A percentile compares a stretch with the other conserved stretches of the same genome.
Conservation (phyloP, 2,113 vertebrate species). For the Chaenocephalus aceratus region DNA sequence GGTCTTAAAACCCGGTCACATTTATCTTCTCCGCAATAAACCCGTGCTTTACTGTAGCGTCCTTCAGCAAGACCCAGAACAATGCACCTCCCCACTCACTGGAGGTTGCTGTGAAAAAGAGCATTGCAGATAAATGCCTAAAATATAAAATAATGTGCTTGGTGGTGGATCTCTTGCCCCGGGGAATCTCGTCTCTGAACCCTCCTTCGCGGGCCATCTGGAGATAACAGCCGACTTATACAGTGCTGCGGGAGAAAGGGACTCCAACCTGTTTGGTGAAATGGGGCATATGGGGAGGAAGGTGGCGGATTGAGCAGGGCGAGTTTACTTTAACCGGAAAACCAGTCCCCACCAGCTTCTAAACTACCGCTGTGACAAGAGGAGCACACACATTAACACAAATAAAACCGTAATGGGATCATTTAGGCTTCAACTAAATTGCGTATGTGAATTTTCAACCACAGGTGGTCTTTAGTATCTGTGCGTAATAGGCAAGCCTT, state of each 20-base stretch:
- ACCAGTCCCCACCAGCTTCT: conserved; percentile 14
- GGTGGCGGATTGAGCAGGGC: conserved; percentile 15
- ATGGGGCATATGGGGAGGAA: conserved; percentile 39
- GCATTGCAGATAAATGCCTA: conserved; percentile 56
- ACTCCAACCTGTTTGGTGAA: conserved; percentile 52
- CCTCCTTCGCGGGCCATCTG: conserved; percentile 70
- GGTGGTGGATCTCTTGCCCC: conserved; percentile 53
- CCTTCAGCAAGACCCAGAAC: conserved; percentile 62
- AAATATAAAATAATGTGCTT: conserved; percentile 62
- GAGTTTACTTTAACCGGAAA: conserved; percentile 18
- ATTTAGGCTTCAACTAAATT: conserved; percentile 12
- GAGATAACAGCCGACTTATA: conserved; percentile 45
- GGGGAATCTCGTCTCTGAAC: conserved; percentile 54
- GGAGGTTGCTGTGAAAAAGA: conserved; percentile 45
- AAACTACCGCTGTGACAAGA: neutral
- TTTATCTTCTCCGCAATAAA: conserved; percentile 7
- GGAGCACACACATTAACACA: neutral
- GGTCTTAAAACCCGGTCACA: conserved; percentile 50
- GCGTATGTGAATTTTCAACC: conserved; percentile 1
- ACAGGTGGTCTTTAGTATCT: conserved; percentile 12
- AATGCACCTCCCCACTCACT: conserved; percentile 39
- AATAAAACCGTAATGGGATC: neutral
- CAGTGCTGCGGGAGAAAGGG: conserved; percentile 29
- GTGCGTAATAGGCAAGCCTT: neutral
- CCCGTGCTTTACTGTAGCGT: conserved; percentile 24